Conservation (phyloP, 2,113 vertebrate genomes). For the Microcebus jonahi region DNA sequence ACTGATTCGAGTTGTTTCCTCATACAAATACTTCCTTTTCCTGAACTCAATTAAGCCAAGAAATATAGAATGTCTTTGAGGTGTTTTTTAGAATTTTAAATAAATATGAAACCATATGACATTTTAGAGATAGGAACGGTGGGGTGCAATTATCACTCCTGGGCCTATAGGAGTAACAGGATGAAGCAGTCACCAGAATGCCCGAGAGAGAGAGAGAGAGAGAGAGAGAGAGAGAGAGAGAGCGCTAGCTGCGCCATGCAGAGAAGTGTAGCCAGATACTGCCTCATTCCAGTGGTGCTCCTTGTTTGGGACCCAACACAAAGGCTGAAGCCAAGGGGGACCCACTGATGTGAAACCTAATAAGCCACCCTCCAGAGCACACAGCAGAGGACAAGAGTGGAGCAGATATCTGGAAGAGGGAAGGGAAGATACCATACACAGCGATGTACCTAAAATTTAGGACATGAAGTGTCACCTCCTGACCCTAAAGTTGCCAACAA, state of each 20-base stretch:
- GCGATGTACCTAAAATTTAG: background rate
- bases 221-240: too few species aligned
- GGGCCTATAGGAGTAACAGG: background rate
- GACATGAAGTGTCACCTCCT: background rate
- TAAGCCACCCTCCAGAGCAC: background rate
- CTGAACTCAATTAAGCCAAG: background rate
- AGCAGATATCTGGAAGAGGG: background rate
- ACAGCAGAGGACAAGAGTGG: background rate
- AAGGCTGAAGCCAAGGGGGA: background rate
- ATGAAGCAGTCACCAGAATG: background rate
- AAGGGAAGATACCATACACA: background rate
- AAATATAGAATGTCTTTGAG: background rate
- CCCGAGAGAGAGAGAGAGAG: too few species aligned
- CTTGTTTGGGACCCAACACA: background rate
- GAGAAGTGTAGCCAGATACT: background rate
- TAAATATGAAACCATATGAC: background rate
- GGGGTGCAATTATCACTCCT: background rate
- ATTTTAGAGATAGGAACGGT: background rate
- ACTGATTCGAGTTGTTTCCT: conserved; percentile 15
- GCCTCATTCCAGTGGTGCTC: background rate
- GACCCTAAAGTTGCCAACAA: background rate
- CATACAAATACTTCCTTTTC: background rate
- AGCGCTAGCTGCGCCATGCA: too few species aligned
- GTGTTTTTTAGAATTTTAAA: conserved; percentile 7
- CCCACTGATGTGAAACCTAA: background rate